These are phyloP conservation scores for Megaleporinus macrocephalus DNA, from an alignment of 2,113 vertebrate species.

Conservation along the genomic window DNA sequence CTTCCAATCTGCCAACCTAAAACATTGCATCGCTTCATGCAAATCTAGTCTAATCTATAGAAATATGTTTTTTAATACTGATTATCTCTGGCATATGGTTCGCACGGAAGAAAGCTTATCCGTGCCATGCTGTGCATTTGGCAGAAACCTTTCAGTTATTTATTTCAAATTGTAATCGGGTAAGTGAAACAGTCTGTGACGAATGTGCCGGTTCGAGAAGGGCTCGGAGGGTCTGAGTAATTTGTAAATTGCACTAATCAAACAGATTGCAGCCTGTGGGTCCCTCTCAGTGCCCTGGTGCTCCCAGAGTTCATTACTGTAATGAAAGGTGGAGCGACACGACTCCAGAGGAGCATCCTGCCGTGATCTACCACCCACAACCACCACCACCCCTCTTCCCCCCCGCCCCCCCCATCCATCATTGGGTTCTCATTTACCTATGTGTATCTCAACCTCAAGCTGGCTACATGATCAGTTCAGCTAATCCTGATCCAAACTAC, in stretches of 20 bases:
- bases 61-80: neutral
- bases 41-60: conserved; percentile 32
- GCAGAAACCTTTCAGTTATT: conserved; percentile 48
- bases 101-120: conserved; percentile 1
- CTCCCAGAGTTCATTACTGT: conserved; percentile 59
- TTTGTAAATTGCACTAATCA: conserved; percentile 66
- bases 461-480: neutral
- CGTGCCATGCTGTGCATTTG: conserved; percentile 25
- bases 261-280: conserved; percentile 61
- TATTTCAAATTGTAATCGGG: conserved; percentile 55
- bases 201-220: conserved; percentile 49
- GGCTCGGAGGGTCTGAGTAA: conserved; percentile 43
- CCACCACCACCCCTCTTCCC: neutral
- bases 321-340: conserved; percentile 58
- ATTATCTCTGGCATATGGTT: conserved; percentile 1
- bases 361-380: conserved; percentile 44
- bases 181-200: conserved; percentile 59
- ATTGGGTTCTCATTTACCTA: conserved; percentile 50
- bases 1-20: neutral
- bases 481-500: neutral
- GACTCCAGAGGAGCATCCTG: conserved; percentile 12
- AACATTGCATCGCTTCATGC: conserved; percentile 26
- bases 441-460: conserved; percentile 23
- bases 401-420: conserved; percentile 38
- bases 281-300: conserved; percentile 38